These are phyloP conservation scores for Nothocercus julius DNA, from an alignment of 2,113 vertebrate species.

Conservation along the genomic window DNA sequence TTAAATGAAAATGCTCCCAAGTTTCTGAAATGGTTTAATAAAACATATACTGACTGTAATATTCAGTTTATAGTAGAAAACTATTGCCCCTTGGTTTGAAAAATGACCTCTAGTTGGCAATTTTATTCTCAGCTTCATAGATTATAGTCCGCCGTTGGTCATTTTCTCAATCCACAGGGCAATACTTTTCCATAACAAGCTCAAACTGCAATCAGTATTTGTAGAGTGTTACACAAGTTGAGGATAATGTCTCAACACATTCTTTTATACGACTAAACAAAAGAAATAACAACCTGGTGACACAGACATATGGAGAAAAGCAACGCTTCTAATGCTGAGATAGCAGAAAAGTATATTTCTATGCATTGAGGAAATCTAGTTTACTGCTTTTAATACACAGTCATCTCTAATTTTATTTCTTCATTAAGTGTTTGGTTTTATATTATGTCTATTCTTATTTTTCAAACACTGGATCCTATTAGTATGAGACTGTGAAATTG, in stretches of 20 bases:
- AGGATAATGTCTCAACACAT: conserved; percentile 59
- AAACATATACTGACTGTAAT: conserved; percentile 84
- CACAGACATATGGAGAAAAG: conserved; percentile 32
- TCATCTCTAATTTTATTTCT: conserved; percentile 55
- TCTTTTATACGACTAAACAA: conserved; percentile 68
- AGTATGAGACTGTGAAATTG: conserved; percentile 48
- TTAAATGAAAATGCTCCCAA: conserved; percentile 84
- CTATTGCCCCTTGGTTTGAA: conserved; percentile 84
- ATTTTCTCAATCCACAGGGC: conserved; percentile 80
- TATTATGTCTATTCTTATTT: conserved; percentile 41
- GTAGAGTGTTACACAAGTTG: conserved; percentile 55
- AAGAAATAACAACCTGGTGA: conserved; percentile 65
- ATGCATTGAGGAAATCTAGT: conserved; percentile 56
- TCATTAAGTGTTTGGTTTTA: conserved; percentile 44
- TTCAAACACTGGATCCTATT: conserved; percentile 55
- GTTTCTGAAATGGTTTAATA: conserved; percentile 86
- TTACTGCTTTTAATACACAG: conserved; percentile 30
- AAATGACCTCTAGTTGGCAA: conserved; percentile 84
- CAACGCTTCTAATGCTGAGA: conserved; percentile 27
- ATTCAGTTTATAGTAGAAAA: conserved; percentile 84
- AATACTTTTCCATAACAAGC: conserved; percentile 85
- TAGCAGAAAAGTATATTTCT: conserved; percentile 38
- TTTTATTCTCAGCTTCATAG: conserved; percentile 83
- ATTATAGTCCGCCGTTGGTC: conserved; percentile 79
- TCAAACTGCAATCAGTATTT: conserved; percentile 69